Base-by-base conservation (phyloP, 2,888 invertebrate genomes). In the Pimpla rufipes region DNA sequence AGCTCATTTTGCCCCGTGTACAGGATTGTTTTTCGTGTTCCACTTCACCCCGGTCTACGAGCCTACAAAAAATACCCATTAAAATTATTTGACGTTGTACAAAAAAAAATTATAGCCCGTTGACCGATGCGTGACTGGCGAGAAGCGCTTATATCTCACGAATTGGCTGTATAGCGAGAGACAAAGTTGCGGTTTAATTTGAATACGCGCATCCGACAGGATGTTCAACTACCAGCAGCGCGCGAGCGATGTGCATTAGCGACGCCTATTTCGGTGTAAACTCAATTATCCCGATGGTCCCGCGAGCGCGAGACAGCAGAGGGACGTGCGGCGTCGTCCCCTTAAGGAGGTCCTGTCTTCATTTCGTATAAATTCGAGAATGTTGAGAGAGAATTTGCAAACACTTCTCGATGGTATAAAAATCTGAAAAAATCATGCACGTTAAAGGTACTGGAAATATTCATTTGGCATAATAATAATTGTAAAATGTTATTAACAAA, bases 161-260 rank as follows among this genome's bases (percentile, higher is more conserved):
- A 11, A 55, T 55, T 23, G 23, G 55, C 11, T 23, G 55, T 23
- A 55, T n/a, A 29, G 42, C 86, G 83, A 47, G 62, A 40, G 47
- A 67, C 55, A 67, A 67, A 87, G 85, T 89, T 88, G 88, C 88
- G 55, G 76, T 90, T 90, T 88, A 90, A 91, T 91, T 91, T 91
- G 91, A 91, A 91, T 91, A 90, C 90, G 90, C 87, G 88, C 50
- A 45, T 47, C 37, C 88, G 88, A 86, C 91, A 90, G 90, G 90
- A 90, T 90, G 88, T 88, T 62, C 62, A 18, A 37, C 16, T n/a
- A n/a, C 29, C 5, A 1, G 5, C 87, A 66, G 84, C 84, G 80
- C 62, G 83, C 79, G 81, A 59, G 83, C 78, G 85, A 83, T 85
- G 88, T 79, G 87, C 89, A 90, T 91, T 91, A 91, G 88, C 85